Base-by-base conservation (phyloP, 2,888 invertebrate species). In the Eueremaeus valkanovi region DNA sequence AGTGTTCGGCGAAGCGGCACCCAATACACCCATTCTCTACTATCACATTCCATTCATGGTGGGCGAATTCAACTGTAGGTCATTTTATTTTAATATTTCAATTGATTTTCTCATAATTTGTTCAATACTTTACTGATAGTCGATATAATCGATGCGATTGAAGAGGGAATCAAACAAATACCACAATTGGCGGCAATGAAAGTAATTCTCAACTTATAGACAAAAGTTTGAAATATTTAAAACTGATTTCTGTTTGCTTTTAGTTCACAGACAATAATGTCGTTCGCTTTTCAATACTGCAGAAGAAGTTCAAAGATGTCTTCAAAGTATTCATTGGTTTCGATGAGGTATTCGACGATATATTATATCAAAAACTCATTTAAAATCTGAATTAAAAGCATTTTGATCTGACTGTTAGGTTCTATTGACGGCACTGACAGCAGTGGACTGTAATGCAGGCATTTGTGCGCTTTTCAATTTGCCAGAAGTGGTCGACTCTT, bases 1-100 rank as follows among this genome's bases (percentile, higher is more conserved):
- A 79, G 81, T 86, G 70, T 88, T 93, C 6, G 87, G 89, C 0
- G 84, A 86, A 21, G 88, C 89, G 0, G 92, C 92, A 0, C 90
- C 90, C 0, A 88, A 88, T 8, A 87, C 89, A 0, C 93, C 93
- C 0, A 86, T 93, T 61, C 85, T 92, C 36, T 92, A 93, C 82
- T 93, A 93, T 81, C 92, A 93, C 81, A 90, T 92, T 79, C 92
- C 93, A 0, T 85, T 85, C 77, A 87, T 89, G 83, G 89, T 89
- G 55, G 88, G 88, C 76, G 89, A 75, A 40, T 33, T 92, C 31
- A 87, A 89, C 79, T 85, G 92, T 92, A 85, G 88, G 89, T 86
- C 74, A n/a, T n/a, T n/a, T n/a, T n/a, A 77, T 31, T 73, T 31
- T 13, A n/a, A 45, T 9, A 58, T 63, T 61, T 29, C 16, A 31